These are phyloP conservation scores for Pomatorhinus ruficollis DNA, from an alignment of 2,113 vertebrate genomes.

Conservation along the genomic window DNA sequence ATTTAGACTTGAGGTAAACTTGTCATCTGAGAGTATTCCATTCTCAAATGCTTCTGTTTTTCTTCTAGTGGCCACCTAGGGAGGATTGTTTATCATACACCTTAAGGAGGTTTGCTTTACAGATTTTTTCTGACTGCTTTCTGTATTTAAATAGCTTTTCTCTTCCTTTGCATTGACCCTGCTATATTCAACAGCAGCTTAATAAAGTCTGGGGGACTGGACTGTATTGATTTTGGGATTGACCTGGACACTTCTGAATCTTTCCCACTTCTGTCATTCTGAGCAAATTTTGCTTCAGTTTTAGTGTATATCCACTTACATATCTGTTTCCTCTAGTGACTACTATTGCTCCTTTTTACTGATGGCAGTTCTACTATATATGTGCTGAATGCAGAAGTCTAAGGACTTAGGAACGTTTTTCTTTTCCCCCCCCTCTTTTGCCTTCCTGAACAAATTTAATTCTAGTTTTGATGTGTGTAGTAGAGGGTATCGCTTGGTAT, in stretches of 20 bases:
- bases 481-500: neutral
- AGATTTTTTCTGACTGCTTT: neutral
- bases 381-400: neutral
- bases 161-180: neutral
- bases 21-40: neutral
- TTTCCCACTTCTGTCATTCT: neutral
- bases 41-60: neutral
- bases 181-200: neutral
- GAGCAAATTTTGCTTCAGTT: neutral
- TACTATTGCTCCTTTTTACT: rapidly evolving
- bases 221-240: neutral
- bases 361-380: neutral
- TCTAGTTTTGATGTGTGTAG: neutral
- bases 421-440: neutral
- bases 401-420: neutral
- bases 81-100: neutral
- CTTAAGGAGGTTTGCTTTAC: neutral
- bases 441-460: neutral
- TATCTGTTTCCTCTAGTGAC: neutral
- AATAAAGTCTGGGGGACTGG: neutral
- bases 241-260: neutral
- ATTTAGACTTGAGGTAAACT: neutral
- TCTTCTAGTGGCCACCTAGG: neutral
- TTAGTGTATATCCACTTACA: neutral
- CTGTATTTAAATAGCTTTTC: neutral